Percentiles rank a stretch among this genome's conserved stretches.
phyloP scores from a whole-genome alignment of 2,888 invertebrate genomes.

The Phengaris arion region DNA sequence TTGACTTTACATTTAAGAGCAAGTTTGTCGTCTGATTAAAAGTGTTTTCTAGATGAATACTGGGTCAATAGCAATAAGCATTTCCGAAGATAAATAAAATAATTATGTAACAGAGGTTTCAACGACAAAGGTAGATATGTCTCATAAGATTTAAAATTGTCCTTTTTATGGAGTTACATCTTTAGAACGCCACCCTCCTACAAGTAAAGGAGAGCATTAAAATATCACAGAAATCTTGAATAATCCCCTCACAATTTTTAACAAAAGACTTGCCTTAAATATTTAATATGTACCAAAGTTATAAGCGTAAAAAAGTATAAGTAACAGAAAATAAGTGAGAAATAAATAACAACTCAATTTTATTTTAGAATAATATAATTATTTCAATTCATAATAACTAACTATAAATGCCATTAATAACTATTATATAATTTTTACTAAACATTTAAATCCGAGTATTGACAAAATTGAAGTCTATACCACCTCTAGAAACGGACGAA shows the following conservation, averaged over 20 bases:
- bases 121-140: too few relatives aligned
- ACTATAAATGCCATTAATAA: constrained; percentile 67
- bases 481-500: constrained; percentile 49
- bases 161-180: too few relatives aligned
- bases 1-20: constrained; percentile 29
- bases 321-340: background rate
- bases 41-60: background rate
- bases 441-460: constrained; percentile 56
- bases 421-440: constrained; percentile 67
- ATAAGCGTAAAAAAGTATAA: background rate
- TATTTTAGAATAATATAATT: constrained; percentile 80
- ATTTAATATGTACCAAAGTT: too few relatives aligned
- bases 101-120: too few relatives aligned
- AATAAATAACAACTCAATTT: constrained; percentile 67
- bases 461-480: constrained; percentile 53
- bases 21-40: constrained; percentile 39
- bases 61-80: too few relatives aligned
- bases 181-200: too few relatives aligned
- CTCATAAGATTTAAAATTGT: too few relatives aligned
- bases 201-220: too few relatives aligned
- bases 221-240: too few relatives aligned
- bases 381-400: constrained; percentile 79
- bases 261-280: too few relatives aligned
- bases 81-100: too few relatives aligned
- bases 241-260: too few relatives aligned